Base-by-base conservation (phyloP, 2,797 vertebrate genomes). In the Propithecus perrieri region DNA sequence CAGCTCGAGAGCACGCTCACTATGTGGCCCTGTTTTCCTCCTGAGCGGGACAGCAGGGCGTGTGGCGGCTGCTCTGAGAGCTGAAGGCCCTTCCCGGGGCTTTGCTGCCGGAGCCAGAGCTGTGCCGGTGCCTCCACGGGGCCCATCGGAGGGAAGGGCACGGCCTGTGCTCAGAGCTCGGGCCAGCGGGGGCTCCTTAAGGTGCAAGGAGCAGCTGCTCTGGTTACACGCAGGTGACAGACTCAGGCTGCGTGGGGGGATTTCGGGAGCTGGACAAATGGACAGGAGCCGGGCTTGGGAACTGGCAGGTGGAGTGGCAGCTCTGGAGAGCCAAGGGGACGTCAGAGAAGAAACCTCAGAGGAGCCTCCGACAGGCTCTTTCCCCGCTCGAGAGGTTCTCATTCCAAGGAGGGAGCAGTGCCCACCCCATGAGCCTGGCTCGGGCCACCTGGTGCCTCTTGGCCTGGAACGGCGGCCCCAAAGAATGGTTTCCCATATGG, bases 211-310 rank as follows among this genome's bases (percentile, higher is more conserved):
- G 53, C 33, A 2, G n/a, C 15, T 15, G 28, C 76, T 75, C 28
- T 12, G 1, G 24, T 14, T 4, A 26, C 10, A 7, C 18, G n/a
- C 0, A 20, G 17, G 46, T 12, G 7, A 1, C 9, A 6, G 41
- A 9, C 72, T 57, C 59, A 38, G 81, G n/a, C 3, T 28, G 30
- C 57, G 8, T 20, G n/a, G 28, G 22, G 20, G 20, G 17, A n/a
- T 0, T 22, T 0, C 0, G 4, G 12, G 30, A 65, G 35, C 35
- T 20, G 15, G 11, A 5, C 1, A 7, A 3, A 18, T 1, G 1
- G 46, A 22, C 63, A 61, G 87, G 53, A n/a, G 28, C 28, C 0
- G 1, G 61, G 26, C 24, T 2, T 69, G 85, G 50, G n/a, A 53
- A 61, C 1, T 1, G 46, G 69, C 50, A 12, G 43, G 35, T 38